Evolutionary conservation across 1,140 invertebrate genomes (phyloP).

Genomic region (Andrena cerasifolii): DNA sequence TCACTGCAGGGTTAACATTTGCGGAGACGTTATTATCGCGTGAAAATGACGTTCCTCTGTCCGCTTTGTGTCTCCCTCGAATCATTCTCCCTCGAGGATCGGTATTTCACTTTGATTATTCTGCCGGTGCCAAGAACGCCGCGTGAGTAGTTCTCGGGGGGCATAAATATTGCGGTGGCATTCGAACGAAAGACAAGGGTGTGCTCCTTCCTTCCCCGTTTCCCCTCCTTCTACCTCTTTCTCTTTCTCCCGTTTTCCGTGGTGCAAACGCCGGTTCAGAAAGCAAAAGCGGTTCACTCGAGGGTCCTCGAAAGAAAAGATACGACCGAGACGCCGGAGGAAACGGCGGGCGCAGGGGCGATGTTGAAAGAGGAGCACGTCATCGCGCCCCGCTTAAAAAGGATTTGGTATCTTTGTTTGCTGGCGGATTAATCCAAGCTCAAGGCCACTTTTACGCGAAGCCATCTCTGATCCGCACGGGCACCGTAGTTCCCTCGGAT

Average conservation of each 20-base stretch:
- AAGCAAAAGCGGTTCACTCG: conserved; percentile 28
- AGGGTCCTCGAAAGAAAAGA: conserved; percentile 51
- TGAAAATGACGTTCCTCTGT: conserved; percentile 13
- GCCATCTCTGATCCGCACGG: conserved; percentile 25
- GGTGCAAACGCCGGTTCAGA: conserved; percentile 20
- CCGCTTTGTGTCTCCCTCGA: background rate
- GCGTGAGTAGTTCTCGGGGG: background rate
- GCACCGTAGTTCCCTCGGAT: conserved; percentile 2
- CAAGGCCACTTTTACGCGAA: conserved; percentile 38
- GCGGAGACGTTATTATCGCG: conserved; percentile 12
- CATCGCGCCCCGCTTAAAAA: conserved; percentile 49
- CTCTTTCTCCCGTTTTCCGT: too few species aligned
- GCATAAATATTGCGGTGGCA: conserved; percentile 33
- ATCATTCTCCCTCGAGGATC: conserved; percentile 6
- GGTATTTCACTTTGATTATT: conserved; percentile 42
- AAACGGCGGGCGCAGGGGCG: conserved; percentile 17
- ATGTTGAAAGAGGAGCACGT: conserved; percentile 32
- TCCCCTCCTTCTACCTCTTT: too few species aligned
- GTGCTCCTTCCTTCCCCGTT: too few species aligned
- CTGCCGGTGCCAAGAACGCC: conserved; percentile 17
- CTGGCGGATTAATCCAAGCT: conserved; percentile 53
- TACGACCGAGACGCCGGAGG: conserved; percentile 10
- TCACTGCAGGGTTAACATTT: too few species aligned
- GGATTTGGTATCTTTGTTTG: conserved; percentile 64
- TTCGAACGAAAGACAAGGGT: conserved; percentile 16